These are phyloP conservation scores for Clamator glandarius DNA, from an alignment of 2,797 vertebrate genomes.

Conservation along the genomic window DNA sequence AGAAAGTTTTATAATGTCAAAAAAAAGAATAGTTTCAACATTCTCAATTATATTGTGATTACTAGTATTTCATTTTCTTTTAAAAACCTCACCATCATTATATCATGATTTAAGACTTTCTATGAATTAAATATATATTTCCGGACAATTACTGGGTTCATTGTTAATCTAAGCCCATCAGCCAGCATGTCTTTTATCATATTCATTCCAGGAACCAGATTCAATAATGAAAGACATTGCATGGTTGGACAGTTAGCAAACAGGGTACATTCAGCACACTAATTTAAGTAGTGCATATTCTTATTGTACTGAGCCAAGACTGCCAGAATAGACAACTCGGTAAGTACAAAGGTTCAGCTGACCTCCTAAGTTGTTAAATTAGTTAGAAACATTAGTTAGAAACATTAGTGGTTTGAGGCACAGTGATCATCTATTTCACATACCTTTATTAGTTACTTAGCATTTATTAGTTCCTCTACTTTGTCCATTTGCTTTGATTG, in stretches of 20 bases:
- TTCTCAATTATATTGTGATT: constrained; percentile 71
- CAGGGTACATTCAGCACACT: constrained; percentile 14
- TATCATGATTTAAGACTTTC: constrained; percentile 70
- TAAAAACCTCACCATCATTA: constrained; percentile 60
- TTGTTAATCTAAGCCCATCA: constrained; percentile 70
- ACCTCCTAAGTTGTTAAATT: not conserved
- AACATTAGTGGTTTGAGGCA: not conserved
- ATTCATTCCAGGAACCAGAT: constrained; percentile 13
- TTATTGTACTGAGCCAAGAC: not conserved
- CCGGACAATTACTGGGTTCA: constrained; percentile 69
- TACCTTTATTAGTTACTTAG: not conserved
- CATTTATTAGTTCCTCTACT: not conserved
- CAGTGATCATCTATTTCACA: not conserved
- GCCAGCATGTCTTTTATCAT: constrained; percentile 47
- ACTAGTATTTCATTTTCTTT: constrained; percentile 70
- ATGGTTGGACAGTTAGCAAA: constrained; percentile 54
- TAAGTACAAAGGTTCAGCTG: not conserved
- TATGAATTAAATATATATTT: constrained; percentile 75
- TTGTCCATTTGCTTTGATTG: not conserved
- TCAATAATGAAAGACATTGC: constrained; percentile 53
- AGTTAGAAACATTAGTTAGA: not conserved
- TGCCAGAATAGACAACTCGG: not conserved
- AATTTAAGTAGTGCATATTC: not conserved
- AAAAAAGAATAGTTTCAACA: constrained; percentile 65
- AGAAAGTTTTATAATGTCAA: constrained; percentile 64